A percentile compares a stretch with the other conserved stretches of the same genome.
Conservation (phyloP, 53 echinoderm and acorn worm genomes). For the Apostichopus leukothele region DNA sequence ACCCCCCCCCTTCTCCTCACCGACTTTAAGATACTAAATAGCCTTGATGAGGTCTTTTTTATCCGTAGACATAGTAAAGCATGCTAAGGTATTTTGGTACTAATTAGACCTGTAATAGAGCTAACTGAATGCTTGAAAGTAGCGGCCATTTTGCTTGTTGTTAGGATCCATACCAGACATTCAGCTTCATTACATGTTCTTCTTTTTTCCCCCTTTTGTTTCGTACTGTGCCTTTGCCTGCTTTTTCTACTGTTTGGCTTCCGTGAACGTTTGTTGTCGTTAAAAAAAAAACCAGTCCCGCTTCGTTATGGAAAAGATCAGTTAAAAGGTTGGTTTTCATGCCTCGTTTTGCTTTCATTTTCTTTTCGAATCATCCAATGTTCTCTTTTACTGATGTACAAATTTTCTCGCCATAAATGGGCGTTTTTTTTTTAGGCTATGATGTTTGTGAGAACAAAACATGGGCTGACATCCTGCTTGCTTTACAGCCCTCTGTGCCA, state of each 20-base stretch:
- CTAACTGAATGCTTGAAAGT: too few species aligned
- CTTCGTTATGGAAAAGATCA: conserved; percentile 81
- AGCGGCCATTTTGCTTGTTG: background rate
- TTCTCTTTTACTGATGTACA: too few species aligned
- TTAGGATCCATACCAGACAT: background rate
- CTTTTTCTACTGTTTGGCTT: conserved; percentile 49
- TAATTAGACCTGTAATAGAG: too few species aligned
- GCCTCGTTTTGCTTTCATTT: conserved; percentile 14
- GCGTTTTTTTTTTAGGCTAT: too few species aligned
- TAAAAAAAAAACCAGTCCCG: conserved; percentile 60
- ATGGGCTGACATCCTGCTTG: background rate
- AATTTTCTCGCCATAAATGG: too few species aligned
- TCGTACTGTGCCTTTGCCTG: conserved; percentile 42
- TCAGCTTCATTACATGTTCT: conserved; percentile 25
- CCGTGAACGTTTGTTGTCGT: conserved; percentile 18
- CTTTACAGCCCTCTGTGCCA: background rate
- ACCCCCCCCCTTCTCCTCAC: too few species aligned
- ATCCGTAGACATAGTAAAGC: too few species aligned
- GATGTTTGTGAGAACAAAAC: background rate
- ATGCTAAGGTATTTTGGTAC: too few species aligned
- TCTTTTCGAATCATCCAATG: background rate
- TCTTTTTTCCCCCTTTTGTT: background rate
- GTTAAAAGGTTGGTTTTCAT: conserved; percentile 88
- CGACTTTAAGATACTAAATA: too few species aligned
- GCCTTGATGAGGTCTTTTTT: too few species aligned